phyloP scores from a whole-genome alignment of 2,797 vertebrate species.

The Pyrocephalus nanus region DNA sequence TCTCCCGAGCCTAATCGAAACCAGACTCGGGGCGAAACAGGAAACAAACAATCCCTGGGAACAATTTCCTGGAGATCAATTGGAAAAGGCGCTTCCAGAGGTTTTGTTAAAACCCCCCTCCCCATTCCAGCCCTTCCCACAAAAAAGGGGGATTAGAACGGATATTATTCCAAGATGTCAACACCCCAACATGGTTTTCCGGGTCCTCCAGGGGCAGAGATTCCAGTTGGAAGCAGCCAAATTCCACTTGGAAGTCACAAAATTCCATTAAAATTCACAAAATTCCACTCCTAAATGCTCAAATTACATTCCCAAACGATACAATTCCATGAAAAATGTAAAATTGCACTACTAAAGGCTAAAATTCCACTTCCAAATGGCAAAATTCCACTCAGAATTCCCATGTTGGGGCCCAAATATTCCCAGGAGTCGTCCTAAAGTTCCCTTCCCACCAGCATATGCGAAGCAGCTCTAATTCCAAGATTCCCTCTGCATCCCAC shows the following conservation, averaged over 20 bases:
- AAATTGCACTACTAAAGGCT: too few species aligned
- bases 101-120: background rate
- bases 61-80: constrained; percentile 72
- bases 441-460: too few species aligned
- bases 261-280: background rate
- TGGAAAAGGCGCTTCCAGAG: constrained; percentile 68
- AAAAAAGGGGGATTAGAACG: background rate
- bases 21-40: background rate
- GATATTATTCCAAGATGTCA: background rate
- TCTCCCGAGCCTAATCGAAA: constrained; percentile 36
- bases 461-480: too few species aligned
- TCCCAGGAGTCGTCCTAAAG: too few species aligned
- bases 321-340: too few species aligned
- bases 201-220: background rate
- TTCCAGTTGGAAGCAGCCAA: background rate
- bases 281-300: background rate
- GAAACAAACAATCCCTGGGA: constrained; percentile 72
- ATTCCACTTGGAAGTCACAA: background rate
- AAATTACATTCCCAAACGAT: background rate
- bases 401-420: too few species aligned
- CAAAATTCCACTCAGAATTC: too few species aligned
- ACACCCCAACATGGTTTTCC: background rate
- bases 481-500: too few species aligned
- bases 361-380: too few species aligned
- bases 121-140: background rate